Evolutionary conservation across 2,797 vertebrate species (phyloP).

Genomic region (Enoplosus armatus): DNA sequence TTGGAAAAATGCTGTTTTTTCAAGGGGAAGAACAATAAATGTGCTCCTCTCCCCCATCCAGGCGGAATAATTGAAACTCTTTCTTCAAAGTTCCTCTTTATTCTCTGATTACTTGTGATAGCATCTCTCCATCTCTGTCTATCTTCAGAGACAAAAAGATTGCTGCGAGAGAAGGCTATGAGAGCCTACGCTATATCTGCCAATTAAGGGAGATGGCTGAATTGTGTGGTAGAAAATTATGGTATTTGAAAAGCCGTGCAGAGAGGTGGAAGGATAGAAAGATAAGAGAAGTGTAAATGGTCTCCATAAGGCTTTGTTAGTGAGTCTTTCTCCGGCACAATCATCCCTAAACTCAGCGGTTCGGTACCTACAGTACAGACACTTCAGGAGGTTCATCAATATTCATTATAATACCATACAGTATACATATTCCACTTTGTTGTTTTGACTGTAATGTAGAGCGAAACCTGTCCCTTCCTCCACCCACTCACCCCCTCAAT

Average conservation of each 20-base stretch:
- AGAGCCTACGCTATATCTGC: slow-evolving; percentile 61
- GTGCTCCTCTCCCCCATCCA: slow-evolving; percentile 14
- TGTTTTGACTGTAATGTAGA: slow-evolving; percentile 12
- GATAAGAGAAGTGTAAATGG: slow-evolving; percentile 59
- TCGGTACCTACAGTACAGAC: slow-evolving; percentile 10
- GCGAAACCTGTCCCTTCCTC: slow-evolving; percentile 1
- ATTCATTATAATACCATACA: slow-evolving; percentile 21
- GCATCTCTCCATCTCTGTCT: slow-evolving; percentile 71
- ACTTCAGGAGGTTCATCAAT: slow-evolving; percentile 27
- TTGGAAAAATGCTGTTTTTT: slow-evolving; percentile 23
- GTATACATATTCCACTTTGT: slow-evolving; percentile 13
- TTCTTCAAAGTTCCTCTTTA: slow-evolving; percentile 70
- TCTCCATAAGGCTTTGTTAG: slow-evolving; percentile 50
- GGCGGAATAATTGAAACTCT: slow-evolving; percentile 67
- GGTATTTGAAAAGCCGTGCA: slow-evolving; percentile 58
- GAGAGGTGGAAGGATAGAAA: slow-evolving; percentile 47
- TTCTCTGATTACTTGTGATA: slow-evolving; percentile 74
- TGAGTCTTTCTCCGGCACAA: slow-evolving; percentile 41
- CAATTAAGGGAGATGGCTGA: slow-evolving; percentile 68
- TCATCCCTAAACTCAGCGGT: slow-evolving; percentile 37
- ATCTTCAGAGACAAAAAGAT: slow-evolving; percentile 71
- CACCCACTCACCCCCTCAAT: slow-evolving; percentile 31
- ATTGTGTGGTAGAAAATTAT: slow-evolving; percentile 60
- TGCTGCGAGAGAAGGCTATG: slow-evolving; percentile 42
- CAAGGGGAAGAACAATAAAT: slow-evolving; percentile 33